phyloP scores from a whole-genome alignment of 2,888 invertebrate species.

The Cerastis leucographa region DNA sequence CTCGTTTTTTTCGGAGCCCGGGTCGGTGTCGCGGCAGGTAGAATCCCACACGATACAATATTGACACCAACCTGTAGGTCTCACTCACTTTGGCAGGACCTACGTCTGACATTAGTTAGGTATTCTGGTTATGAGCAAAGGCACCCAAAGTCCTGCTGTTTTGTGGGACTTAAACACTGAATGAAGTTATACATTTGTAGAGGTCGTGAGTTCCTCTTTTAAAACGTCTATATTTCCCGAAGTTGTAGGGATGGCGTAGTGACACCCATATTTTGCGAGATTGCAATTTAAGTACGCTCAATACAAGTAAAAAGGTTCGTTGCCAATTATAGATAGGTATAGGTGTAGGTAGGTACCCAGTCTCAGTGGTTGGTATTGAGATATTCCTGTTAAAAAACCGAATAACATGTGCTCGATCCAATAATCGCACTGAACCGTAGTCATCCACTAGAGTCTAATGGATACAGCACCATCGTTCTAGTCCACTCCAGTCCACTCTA shows the following conservation, averaged over 20 bases:
- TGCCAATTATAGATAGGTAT: not conserved
- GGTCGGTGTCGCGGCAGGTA: constrained; percentile 63
- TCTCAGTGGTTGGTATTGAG: not conserved
- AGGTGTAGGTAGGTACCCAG: not conserved
- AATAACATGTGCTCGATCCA: not conserved
- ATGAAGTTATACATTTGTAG: not conserved
- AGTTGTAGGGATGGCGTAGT: not conserved
- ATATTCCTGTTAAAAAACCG: not conserved
- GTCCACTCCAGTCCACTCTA: too few species aligned
- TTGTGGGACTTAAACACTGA: not conserved
- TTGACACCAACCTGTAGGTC: constrained; percentile 59
- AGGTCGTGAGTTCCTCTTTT: not conserved
- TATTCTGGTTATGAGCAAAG: not conserved
- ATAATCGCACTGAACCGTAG: not conserved
- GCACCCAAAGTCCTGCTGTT: not conserved
- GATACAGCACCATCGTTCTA: not conserved
- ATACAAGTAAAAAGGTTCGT: not conserved
- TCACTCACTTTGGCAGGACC: constrained; percentile 5
- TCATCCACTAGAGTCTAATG: too few species aligned
- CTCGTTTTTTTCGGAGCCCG: constrained; percentile 62
- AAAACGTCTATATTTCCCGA: not conserved
- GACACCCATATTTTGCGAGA: not conserved
- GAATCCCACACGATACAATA: constrained; percentile 60
- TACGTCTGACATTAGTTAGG: not conserved
- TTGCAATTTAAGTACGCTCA: not conserved